Evolutionary conservation across 2,888 invertebrate genomes (phyloP), one percentile per base, ranked within the genome.

Genomic region (Orthosia cruda): DNA sequence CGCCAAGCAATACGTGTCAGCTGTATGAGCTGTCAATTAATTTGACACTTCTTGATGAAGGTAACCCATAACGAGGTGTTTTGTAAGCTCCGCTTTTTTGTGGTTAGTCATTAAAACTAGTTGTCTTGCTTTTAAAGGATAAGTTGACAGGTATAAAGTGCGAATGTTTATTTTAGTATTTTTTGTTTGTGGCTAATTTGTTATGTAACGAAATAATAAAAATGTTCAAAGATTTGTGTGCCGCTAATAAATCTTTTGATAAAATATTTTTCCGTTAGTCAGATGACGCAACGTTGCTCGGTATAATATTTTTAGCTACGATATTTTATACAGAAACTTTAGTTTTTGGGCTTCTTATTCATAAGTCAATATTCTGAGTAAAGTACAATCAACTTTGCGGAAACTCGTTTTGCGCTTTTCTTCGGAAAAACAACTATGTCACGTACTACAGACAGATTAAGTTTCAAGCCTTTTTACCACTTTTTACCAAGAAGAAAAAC

Each of bases 21-120:
- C 88, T 91, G 93, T 93, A 91, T 91, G 92, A 92, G 92, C 95
- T 95, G 96, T 96, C 96, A 96, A 96, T 96, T 96, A 95, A 95
- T 94, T 92, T 91, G 95, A 96, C 96, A 94, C 92, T 91, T 93
- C 91, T 93, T 95, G 95, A 95, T 93, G 94, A 93, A 95, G 94
- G 94, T 94, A 92, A 90, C 91, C 87, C 88, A 91, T 94, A 95
- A 94, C 94, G 91, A 93, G 94, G 87, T 91, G 91, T 92, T 92
- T 92, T 91, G 91, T 92, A 87, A 90, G 87, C 79, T 84, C 74
- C 65, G 66, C 87, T 91, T 92, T 93, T 93, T 90, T 87, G 89
- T 91, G 86, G 89, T 91, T 91, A 90, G 92, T 93, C 90, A 92
- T 93, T 93, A 90, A 90, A 93, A 93, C 92, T 93, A 93, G 94